Evolutionary conservation across 2,888 invertebrate species (phyloP).

Genomic region (Morpho deidamia): DNA sequence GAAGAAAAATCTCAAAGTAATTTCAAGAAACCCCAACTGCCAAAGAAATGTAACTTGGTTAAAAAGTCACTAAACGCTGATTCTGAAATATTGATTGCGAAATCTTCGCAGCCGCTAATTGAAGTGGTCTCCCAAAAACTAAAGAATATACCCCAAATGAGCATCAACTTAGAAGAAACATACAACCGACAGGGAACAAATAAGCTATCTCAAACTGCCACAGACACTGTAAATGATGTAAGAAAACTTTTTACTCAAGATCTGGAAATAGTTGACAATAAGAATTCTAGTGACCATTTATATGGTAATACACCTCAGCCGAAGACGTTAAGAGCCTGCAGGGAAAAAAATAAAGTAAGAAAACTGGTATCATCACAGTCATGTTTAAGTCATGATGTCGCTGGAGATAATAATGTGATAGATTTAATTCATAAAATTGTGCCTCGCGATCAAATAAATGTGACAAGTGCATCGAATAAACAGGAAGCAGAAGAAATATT

Average conservation of each 20-base stretch:
- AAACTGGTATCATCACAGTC: conserved; percentile 52
- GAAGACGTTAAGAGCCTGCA: conserved; percentile 38
- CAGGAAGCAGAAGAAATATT: conserved; percentile 54
- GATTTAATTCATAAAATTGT: conserved; percentile 67
- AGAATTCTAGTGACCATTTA: conserved; percentile 39
- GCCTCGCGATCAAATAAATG: conserved; percentile 50
- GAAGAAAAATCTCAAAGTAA: too few relatives aligned
- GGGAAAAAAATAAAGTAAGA: conserved; percentile 56
- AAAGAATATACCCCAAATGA: too few relatives aligned
- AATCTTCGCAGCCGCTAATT: conserved; percentile 19
- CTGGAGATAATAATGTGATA: conserved; percentile 47
- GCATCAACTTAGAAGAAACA: conserved; percentile 7
- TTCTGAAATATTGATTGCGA: conserved; percentile 25
- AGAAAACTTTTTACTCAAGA: conserved; percentile 64
- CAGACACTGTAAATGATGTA: conserved; percentile 22
- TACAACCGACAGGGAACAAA: conserved; percentile 16
- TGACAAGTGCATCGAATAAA: conserved; percentile 41
- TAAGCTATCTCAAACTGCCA: conserved; percentile 9
- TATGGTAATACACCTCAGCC: conserved; percentile 45
- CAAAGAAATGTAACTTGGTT: not conserved
- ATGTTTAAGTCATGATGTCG: conserved; percentile 52
- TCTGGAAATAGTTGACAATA: conserved; percentile 52
- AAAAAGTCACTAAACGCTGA: conserved; percentile 6
- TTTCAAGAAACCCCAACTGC: conserved; percentile 19
- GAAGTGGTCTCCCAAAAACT: not conserved